phyloP scores from a whole-genome alignment of 2,797 vertebrate species.

The Brachyrhaphis roseni region DNA sequence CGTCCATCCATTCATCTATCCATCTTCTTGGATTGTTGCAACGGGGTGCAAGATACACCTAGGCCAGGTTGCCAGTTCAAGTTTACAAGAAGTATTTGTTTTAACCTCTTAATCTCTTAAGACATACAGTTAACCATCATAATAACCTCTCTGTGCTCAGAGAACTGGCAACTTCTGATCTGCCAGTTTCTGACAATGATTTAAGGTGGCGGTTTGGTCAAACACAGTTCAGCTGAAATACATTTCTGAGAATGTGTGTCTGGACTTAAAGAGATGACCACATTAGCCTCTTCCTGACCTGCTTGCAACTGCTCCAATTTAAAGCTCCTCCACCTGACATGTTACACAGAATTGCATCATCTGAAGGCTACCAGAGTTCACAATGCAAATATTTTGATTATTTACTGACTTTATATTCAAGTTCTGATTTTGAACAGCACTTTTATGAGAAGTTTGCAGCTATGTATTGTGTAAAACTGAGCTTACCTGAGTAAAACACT shows the following conservation, averaged over 20 bases:
- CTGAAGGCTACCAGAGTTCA: slow-evolving; percentile 34
- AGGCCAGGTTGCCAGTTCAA: neutral
- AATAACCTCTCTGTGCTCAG: neutral
- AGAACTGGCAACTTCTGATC: neutral
- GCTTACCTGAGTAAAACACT: neutral
- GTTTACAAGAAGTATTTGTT: neutral
- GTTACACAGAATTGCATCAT: slow-evolving; percentile 64
- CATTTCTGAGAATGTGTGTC: slow-evolving; percentile 19
- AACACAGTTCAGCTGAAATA: slow-evolving; percentile 16
- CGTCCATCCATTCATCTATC: slow-evolving; percentile 6
- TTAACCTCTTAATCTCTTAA: neutral
- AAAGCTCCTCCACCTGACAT: slow-evolving; percentile 46
- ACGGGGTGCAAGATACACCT: neutral
- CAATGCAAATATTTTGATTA: slow-evolving; percentile 22
- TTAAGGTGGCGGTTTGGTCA: neutral
- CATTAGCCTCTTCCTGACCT: slow-evolving; percentile 43
- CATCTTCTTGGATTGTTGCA: neutral
- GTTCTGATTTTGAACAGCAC: slow-evolving; percentile 6
- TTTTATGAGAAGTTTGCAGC: slow-evolving; percentile 7
- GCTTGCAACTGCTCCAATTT: slow-evolving; percentile 50
- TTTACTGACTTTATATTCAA: slow-evolving; percentile 25
- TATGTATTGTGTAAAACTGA: neutral
- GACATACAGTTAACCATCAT: neutral
- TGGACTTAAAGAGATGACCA: slow-evolving; percentile 25
- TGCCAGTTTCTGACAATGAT: slow-evolving; percentile 7